These are phyloP conservation scores for Stegodyphus dumicola DNA, from an alignment of 1,140 invertebrate genomes.

Conservation along the genomic window DNA sequence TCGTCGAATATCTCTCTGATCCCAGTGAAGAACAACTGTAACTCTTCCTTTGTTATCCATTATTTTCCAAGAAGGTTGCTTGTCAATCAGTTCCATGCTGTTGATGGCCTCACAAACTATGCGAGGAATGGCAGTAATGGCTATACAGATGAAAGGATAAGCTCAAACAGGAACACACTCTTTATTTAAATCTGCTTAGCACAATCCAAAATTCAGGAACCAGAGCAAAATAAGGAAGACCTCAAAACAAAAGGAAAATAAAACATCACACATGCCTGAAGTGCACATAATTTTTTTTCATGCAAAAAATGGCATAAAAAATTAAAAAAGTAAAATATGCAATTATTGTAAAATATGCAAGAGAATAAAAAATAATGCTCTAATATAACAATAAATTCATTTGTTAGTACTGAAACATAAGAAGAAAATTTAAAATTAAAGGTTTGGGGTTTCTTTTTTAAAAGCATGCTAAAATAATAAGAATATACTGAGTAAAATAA, in stretches of 20 bases:
- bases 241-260: slow-evolving; percentile 19
- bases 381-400: too few relatives aligned
- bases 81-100: slow-evolving; percentile 91
- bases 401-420: too few relatives aligned
- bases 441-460: too few relatives aligned
- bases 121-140: slow-evolving; percentile 92
- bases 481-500: too few relatives aligned
- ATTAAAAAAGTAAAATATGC: not conserved
- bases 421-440: too few relatives aligned
- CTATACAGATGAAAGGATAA: slow-evolving; percentile 66
- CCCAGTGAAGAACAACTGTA: slow-evolving; percentile 93
- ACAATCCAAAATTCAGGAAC: slow-evolving; percentile 16
- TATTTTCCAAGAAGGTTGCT: slow-evolving; percentile 95
- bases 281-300: not conserved
- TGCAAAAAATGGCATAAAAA: not conserved
- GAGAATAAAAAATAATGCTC: too few relatives aligned
- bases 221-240: slow-evolving; percentile 15
- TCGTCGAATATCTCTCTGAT: slow-evolving; percentile 73
- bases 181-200: slow-evolving; percentile 1
- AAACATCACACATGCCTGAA: slow-evolving; percentile 16
- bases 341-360: too few relatives aligned
- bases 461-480: too few relatives aligned
- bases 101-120: slow-evolving; percentile 96
- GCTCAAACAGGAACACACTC: slow-evolving; percentile 18
- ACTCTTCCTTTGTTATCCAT: slow-evolving; percentile 95